Base-by-base conservation (phyloP, 1,140 invertebrate species). In the Cataglyphis hispanica region DNA sequence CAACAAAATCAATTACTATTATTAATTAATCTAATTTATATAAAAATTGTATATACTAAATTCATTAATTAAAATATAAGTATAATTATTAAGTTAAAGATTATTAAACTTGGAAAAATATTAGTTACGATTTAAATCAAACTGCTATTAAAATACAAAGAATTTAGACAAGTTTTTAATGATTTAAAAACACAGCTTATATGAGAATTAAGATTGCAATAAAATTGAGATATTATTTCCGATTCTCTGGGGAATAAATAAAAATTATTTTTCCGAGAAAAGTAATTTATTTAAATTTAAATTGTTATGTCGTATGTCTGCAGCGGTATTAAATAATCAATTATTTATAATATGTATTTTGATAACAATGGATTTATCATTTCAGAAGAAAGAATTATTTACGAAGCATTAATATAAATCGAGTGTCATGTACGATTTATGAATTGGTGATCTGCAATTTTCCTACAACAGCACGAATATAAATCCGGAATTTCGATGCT, bases 401-500 rank as follows among this genome's bases (percentile, higher is more conserved):
- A 70, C 16, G 4, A 10, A 8, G 11, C 19, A 58, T 81, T 60
- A 70, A 58, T 31, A 58, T 43, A 80, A 40, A 64, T 64, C 16
- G 43, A 70, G 10, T 56, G 43, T 8, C n/a, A 13, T 27, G 16
- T 13, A 40, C 34, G 22, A 69, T 80, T 80, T 56, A 40, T 37
- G 64, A 70, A 70, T 69, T 13, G 11, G 64, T 72, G n/a, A 60
- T 74, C 25, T 60, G 37, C 5, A 40, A 72, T n/a, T 72, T 46
- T 27, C 27, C 7, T 34, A 27, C 27, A 74, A n/a, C 53, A 43
- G 25, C 46, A 37, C 78, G 56, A 61, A 72, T 58, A 72, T 58
- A 43, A 81, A 81, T 53, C 40, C 31, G 34, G 40, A 70, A 81
- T 81, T 78, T 58, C 64, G 16, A 56, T 67, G 31, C 25, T 46